Percentiles rank a stretch among this genome's conserved stretches.
phyloP scores from a whole-genome alignment of 2,797 vertebrate species.

The Poeciliopsis paucimaculata region DNA sequence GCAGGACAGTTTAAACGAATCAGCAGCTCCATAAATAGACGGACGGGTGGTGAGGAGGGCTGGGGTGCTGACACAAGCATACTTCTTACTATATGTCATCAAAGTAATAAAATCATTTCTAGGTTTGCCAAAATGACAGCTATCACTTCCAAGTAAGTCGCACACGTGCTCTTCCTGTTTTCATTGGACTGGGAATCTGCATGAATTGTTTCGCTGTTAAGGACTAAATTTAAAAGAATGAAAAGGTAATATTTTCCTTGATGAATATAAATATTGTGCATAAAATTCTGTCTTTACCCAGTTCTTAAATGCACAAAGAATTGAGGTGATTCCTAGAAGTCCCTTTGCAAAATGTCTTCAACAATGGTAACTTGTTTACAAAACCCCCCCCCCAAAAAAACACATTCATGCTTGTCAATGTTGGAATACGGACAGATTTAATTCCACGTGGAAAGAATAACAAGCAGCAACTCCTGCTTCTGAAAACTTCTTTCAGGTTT shows the following conservation, averaged over 20 bases:
- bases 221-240: not conserved
- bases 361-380: not conserved
- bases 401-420: conserved; percentile 12
- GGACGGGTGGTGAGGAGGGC: conserved; percentile 5
- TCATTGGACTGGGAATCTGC: not conserved
- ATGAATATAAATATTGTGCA: not conserved
- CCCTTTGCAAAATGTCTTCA: not conserved
- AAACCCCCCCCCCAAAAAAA: too few species aligned
- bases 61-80: conserved; percentile 2
- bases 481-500: not conserved
- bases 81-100: conserved; percentile 10
- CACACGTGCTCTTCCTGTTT: not conserved
- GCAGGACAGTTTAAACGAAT: conserved; percentile 50
- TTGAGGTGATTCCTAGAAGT: not conserved
- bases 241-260: not conserved
- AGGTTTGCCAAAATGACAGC: not conserved
- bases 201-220: not conserved
- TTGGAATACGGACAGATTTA: conserved; percentile 6
- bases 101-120: conserved; percentile 10
- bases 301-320: not conserved
- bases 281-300: not conserved
- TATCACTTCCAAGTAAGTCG: not conserved
- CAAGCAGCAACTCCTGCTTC: not conserved
- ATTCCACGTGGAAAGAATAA: not conserved
- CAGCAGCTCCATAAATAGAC: conserved; percentile 43